phyloP scores from a whole-genome alignment of 2,888 invertebrate genomes.

The Drosophila eohydei region DNA sequence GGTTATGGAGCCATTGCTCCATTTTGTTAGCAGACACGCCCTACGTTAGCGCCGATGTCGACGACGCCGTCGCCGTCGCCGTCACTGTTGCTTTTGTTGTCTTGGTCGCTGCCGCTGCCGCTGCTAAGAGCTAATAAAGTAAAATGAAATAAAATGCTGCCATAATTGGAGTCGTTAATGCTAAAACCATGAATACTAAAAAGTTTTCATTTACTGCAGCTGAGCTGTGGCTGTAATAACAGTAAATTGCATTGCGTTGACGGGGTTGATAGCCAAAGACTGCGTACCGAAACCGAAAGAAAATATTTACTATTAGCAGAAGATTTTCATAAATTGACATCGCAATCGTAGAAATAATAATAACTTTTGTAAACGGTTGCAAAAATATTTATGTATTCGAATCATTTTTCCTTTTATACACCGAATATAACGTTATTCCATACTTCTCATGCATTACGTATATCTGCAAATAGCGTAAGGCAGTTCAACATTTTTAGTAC shows the following conservation, averaged over 20 bases:
- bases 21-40: constrained; percentile 61
- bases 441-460: constrained; percentile 1
- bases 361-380: neutral
- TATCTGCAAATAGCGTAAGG: constrained; percentile 17
- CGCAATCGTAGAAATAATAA: neutral
- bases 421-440: neutral
- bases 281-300: neutral
- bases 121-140: constrained; percentile 67
- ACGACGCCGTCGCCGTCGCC: neutral
- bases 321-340: neutral
- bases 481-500: constrained; percentile 35
- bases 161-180: constrained; percentile 78
- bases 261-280: constrained; percentile 13
- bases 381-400: neutral
- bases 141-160: constrained; percentile 73
- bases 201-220: constrained; percentile 63
- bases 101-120: constrained; percentile 23
- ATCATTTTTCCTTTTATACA: neutral
- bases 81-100: constrained; percentile 27
- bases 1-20: constrained; percentile 60
- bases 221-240: constrained; percentile 46
- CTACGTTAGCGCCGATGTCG: constrained; percentile 19
- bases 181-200: constrained; percentile 77
- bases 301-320: neutral
- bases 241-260: constrained; percentile 36